Evolutionary conservation across 1,140 invertebrate genomes (phyloP).

Genomic region (Aphaenogaster rudis): DNA sequence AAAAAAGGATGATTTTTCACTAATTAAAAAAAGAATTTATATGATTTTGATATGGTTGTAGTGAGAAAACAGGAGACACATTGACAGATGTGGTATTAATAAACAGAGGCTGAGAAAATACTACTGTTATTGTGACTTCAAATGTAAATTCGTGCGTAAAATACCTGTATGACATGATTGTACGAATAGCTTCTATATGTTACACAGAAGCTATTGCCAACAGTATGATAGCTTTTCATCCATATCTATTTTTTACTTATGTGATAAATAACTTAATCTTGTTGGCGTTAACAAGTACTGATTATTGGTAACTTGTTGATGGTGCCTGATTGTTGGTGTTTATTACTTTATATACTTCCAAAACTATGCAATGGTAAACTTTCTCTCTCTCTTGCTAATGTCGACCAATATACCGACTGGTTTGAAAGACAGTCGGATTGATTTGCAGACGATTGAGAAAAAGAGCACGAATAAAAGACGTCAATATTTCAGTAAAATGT

Average conservation of each 20-base stretch:
- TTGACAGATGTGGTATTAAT: background rate
- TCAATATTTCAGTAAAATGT: conserved; percentile 50
- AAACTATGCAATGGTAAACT: conserved; percentile 42
- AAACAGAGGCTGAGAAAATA: conserved; percentile 25
- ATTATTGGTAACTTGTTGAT: conserved; percentile 41
- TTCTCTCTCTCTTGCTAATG: conserved; percentile 17
- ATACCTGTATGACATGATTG: conserved; percentile 10
- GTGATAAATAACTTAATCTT: conserved; percentile 38
- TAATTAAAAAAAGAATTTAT: background rate
- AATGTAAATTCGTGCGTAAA: conserved; percentile 8
- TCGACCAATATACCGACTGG: conserved; percentile 25
- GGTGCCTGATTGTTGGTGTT: conserved; percentile 41
- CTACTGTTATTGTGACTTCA: conserved; percentile 13
- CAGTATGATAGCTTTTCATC: conserved; percentile 48
- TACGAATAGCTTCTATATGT: conserved; percentile 12
- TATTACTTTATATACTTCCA: conserved; percentile 48
- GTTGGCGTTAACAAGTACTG: conserved; percentile 31
- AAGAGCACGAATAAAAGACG: conserved; percentile 16
- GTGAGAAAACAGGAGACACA: background rate
- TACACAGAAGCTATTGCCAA: conserved; percentile 26
- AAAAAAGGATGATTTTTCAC: background rate
- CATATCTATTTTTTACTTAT: conserved; percentile 55
- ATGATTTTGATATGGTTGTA: background rate
- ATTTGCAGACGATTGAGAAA: conserved; percentile 30
- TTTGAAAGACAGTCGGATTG: background rate